Evolutionary conservation across 2,797 vertebrate species (phyloP), one percentile per base, ranked within the genome.

Genomic region (Ispidina lecontei): DNA sequence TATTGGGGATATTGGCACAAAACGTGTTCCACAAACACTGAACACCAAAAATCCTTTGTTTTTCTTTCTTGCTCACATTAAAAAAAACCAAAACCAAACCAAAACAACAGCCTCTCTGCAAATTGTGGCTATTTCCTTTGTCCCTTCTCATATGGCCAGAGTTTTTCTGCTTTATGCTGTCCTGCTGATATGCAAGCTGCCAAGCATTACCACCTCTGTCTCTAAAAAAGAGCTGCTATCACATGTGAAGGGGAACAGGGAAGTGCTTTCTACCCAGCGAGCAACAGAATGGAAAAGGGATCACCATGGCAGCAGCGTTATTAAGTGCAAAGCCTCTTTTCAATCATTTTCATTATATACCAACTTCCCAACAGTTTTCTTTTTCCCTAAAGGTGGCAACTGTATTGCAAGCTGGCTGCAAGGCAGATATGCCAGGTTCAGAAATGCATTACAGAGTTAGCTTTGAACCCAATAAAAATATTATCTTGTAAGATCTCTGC

Each of bases 221-320:
- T 72, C 72, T 81, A 17, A 56, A 73, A 93, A 71, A 65, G 84
- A 90, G 86, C 67, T 87, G 69, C 44, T 91, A 91, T 17, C 86
- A 62, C 75, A 52, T 29, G n/a, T 63, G 90, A 91, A 81, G 85
- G 49, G 79, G 73, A 95, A 47, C 56, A 64, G 80, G 87, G 84
- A 81, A 94, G 79, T 67, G 91, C 86, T 91, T 91, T 92, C 85
- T 81, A 81, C 79, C 65, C 89, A 88, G 93, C 14, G 7, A 94
- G 88, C 77, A 79, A 77, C 84, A 87, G 91, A 89, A 90, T 78
- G 83, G 91, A 83, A 87, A 51, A 82, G 79, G 80, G 88, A 96
- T 97, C 96, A 94, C 96, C 95, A 96, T 97, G 95, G 93, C 87
- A 96, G 96, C 94, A 62, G 70, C 14, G 43, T 90, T 93, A 94